Evolutionary conservation across 2,888 invertebrate species (phyloP).

Genomic region (Campoplex capitator): DNA sequence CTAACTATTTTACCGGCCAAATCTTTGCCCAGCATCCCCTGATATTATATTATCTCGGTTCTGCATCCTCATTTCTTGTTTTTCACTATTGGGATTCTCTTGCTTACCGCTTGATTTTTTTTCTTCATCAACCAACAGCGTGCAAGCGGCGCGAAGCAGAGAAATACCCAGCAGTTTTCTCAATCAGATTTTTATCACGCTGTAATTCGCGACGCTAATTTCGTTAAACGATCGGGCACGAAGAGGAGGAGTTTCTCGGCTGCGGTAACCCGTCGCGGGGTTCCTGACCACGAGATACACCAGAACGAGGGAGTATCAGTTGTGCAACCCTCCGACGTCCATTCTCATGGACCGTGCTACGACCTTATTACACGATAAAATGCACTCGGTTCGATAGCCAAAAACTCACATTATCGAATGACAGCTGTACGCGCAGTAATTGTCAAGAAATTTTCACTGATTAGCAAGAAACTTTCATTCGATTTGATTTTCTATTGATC

Average conservation of each 20-base stretch:
- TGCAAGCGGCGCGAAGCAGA: not conserved
- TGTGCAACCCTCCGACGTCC: constrained; percentile 49
- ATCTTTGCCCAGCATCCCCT: constrained; percentile 71
- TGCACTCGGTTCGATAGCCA: not conserved
- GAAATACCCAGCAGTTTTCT: constrained; percentile 78
- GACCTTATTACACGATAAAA: not conserved
- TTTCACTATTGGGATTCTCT: constrained; percentile 75
- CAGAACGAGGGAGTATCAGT: constrained; percentile 29
- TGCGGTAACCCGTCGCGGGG: constrained; percentile 65
- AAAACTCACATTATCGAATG: not conserved
- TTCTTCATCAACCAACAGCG: constrained; percentile 1
- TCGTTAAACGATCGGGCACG: constrained; percentile 76
- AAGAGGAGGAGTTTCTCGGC: constrained; percentile 40
- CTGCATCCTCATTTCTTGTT: constrained; percentile 82
- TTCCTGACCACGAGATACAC: constrained; percentile 54
- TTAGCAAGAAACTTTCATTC: not conserved
- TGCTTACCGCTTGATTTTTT: constrained; percentile 41
- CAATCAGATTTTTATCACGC: constrained; percentile 82
- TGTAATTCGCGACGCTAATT: constrained; percentile 82
- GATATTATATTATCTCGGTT: constrained; percentile 84
- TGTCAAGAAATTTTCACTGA: no score
- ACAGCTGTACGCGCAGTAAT: constrained; percentile 1
- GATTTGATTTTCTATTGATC: not conserved
- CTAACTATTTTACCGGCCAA: constrained; percentile 72
- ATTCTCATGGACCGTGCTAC: constrained; percentile 40